A percentile compares a stretch with the other conserved stretches of the same genome.
Conservation (phyloP, 2,113 vertebrate species). For the Corythaixoides concolor region DNA sequence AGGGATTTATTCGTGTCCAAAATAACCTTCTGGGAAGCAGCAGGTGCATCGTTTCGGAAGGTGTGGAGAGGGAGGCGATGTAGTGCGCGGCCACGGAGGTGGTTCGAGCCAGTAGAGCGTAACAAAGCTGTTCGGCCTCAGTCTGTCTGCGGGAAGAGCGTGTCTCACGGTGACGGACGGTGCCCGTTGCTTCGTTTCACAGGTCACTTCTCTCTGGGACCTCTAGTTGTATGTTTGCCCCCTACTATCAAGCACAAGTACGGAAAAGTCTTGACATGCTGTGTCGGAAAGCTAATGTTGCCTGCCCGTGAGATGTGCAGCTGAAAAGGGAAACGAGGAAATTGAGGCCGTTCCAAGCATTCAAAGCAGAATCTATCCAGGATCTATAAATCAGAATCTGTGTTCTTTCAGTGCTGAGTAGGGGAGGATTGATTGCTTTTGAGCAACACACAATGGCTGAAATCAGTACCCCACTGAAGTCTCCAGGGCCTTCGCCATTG, state of each 20-base stretch:
- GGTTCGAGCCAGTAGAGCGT: background rate
- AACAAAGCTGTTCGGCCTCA: background rate
- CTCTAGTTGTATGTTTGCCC: background rate
- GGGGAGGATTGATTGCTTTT: background rate
- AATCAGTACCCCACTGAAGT: background rate
- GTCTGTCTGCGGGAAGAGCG: background rate
- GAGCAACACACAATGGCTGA: background rate
- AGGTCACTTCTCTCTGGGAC: background rate
- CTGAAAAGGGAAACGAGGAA: background rate
- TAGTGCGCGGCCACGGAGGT: background rate
- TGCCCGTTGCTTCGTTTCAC: background rate
- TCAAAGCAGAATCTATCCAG: background rate
- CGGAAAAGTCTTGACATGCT: rapidly evolving
- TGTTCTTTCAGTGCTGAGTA: background rate
- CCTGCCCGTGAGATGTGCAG: background rate
- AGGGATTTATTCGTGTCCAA: background rate
- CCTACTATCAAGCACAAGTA: background rate
- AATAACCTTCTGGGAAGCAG: background rate
- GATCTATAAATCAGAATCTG: background rate
- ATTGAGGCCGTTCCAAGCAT: background rate
- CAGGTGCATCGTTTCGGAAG: background rate
- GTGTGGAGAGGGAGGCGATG: background rate
- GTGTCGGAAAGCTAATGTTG: background rate
- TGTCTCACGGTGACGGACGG: background rate
- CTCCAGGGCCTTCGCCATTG: background rate